phyloP scores from a whole-genome alignment of 2,797 vertebrate species.

The Leptodactylus fallax region DNA sequence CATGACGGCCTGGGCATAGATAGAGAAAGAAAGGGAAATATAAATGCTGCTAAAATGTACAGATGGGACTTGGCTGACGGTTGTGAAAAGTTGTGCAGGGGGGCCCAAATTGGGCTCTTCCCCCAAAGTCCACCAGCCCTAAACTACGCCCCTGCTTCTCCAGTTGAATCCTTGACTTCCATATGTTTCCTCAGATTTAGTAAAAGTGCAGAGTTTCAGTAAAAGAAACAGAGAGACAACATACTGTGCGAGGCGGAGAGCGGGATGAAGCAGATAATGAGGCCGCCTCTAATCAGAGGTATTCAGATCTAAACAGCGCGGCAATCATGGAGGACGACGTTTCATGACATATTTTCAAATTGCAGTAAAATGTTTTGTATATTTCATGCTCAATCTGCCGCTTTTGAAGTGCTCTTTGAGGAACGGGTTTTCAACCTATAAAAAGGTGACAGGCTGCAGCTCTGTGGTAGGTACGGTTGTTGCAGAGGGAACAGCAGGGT shows the following conservation, averaged over 20 bases:
- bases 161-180: no score
- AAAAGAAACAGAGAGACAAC: neutral
- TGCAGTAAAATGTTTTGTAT: slow-evolving; percentile 29
- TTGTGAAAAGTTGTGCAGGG: no score
- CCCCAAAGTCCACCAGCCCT: no score
- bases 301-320: slow-evolving; percentile 19
- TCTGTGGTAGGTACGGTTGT: neutral
- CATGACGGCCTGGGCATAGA: no score
- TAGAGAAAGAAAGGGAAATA: no score
- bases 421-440: slow-evolving; percentile 25
- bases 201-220: neutral
- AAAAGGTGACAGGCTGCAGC: slow-evolving; percentile 24
- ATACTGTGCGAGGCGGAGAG: neutral
- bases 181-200: neutral
- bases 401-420: slow-evolving; percentile 16
- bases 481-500: slow-evolving; percentile 15
- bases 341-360: slow-evolving; percentile 16
- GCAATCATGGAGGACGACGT: slow-evolving; percentile 31
- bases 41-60: no score
- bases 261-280: slow-evolving; percentile 19
- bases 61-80: no score
- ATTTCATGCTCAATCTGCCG: slow-evolving; percentile 11
- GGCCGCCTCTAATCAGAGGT: slow-evolving; percentile 13
- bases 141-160: no score
- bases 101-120: no score